phyloP scores from a whole-genome alignment of 2,888 invertebrate genomes.

The Podabrus alpinus region DNA sequence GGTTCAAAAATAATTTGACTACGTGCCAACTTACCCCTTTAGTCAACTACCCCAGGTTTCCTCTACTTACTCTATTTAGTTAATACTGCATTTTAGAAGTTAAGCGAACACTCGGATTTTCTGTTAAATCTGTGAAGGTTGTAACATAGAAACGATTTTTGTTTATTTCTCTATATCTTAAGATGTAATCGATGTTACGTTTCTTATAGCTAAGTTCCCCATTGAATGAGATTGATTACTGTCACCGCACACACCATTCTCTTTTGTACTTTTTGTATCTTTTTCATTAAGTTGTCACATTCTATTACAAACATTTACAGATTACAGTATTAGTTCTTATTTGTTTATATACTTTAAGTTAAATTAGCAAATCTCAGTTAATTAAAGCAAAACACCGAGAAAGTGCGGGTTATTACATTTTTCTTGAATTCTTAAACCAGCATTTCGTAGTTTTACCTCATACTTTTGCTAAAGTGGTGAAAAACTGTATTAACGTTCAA shows the following conservation, averaged over 20 bases:
- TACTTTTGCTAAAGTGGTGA: not conserved
- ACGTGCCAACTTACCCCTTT: too few relatives aligned
- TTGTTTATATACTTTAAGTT: not conserved
- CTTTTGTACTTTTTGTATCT: not conserved
- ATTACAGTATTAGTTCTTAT: not conserved
- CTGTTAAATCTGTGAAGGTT: not conserved
- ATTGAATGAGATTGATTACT: not conserved
- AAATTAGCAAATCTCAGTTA: not conserved
- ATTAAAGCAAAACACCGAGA: too few relatives aligned
- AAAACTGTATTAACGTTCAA: not conserved
- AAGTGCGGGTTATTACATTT: not conserved
- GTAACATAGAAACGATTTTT: not conserved
- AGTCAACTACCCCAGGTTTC: too few relatives aligned
- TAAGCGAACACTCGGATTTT: not conserved
- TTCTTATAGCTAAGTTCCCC: not conserved
- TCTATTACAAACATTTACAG: not conserved
- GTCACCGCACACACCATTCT: not conserved
- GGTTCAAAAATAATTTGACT: too few relatives aligned
- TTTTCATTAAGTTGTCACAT: not conserved
- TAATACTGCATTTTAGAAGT: not conserved
- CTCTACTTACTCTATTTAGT: not conserved
- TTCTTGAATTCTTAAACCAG: not conserved
- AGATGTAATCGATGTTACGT: not conserved
- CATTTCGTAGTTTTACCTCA: not conserved
- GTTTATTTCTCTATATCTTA: not conserved